A percentile compares a stretch with the other conserved stretches of the same genome.
These are phyloP conservation scores for Microchrysa polita DNA, from an alignment of 2,888 invertebrate genomes.

Conservation along the genomic window DNA sequence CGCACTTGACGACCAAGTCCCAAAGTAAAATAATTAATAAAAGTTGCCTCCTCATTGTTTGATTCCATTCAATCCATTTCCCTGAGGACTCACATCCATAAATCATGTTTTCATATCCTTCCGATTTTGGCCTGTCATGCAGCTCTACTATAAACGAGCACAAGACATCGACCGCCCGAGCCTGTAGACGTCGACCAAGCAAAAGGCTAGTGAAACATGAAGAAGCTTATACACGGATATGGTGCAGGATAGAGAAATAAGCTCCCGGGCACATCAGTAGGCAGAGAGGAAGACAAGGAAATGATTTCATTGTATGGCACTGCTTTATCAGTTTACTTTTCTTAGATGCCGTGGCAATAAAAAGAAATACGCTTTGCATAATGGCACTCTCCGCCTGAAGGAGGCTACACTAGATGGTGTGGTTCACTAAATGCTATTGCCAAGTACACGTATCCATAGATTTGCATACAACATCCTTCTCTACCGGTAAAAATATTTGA, in stretches of 20 bases:
- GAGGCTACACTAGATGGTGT: too few species aligned
- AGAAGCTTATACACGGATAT: not conserved
- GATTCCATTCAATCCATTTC: slow-evolving; percentile 43
- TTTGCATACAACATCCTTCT: too few species aligned
- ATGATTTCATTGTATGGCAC: too few species aligned
- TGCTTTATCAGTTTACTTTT: too few species aligned
- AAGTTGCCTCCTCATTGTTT: slow-evolving; percentile 43
- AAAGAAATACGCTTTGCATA: too few species aligned
- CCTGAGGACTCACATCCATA: slow-evolving; percentile 35
- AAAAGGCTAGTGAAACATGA: not conserved
- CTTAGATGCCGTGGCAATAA: too few species aligned
- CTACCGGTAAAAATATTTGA: not conserved
- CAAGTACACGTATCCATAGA: too few species aligned
- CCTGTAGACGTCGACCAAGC: slow-evolving; percentile 14
- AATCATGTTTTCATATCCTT: slow-evolving; percentile 30
- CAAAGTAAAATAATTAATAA: slow-evolving; percentile 40
- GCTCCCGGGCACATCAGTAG: not conserved
- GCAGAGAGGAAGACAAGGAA: too few species aligned
- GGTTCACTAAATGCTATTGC: too few species aligned
- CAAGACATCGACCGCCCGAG: too few species aligned
- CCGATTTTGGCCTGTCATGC: slow-evolving; percentile 10
- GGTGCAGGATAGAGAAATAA: not conserved
- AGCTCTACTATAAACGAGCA: too few species aligned
- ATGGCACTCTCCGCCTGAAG: too few species aligned
- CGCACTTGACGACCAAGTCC: not conserved